Percentiles rank a stretch among this genome's conserved stretches.
Conservation (phyloP, 30 jellyfish, hydroid and myxozoan species). For the Catostylus mosaicus region DNA sequence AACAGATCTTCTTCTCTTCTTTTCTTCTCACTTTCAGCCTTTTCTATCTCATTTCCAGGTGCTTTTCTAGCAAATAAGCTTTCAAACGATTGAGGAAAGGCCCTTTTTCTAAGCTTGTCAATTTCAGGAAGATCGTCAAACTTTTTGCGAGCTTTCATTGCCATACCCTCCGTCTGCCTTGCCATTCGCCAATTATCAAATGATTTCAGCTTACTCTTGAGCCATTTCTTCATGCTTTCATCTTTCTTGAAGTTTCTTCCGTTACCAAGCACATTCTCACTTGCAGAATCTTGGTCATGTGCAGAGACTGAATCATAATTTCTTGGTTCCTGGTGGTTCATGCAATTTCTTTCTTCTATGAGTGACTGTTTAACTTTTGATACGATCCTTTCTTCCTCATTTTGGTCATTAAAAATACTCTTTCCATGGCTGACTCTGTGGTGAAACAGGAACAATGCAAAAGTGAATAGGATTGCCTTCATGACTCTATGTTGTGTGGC, state of each 20-base stretch:
- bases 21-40: background rate
- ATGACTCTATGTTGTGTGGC: no score
- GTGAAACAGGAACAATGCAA: background rate
- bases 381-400: background rate
- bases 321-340: background rate
- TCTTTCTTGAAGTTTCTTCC: no score
- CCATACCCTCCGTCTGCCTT: background rate
- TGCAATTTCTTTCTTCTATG: background rate
- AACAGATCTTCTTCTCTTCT: background rate
- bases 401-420: background rate
- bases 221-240: no score
- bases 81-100: constrained; percentile 60
- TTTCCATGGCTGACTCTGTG: background rate
- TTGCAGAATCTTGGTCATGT: background rate
- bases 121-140: constrained; percentile 14
- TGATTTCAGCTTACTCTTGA: no score
- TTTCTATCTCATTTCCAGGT: background rate
- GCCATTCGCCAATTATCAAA: no score
- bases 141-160: background rate
- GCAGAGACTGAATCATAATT: background rate
- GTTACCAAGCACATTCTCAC: no score
- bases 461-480: background rate
- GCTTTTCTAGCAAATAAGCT: constrained; percentile 39
- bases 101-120: background rate
- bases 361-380: background rate